phyloP scores from a whole-genome alignment of 2,113 vertebrate genomes.

The Oryzias celebensis region DNA sequence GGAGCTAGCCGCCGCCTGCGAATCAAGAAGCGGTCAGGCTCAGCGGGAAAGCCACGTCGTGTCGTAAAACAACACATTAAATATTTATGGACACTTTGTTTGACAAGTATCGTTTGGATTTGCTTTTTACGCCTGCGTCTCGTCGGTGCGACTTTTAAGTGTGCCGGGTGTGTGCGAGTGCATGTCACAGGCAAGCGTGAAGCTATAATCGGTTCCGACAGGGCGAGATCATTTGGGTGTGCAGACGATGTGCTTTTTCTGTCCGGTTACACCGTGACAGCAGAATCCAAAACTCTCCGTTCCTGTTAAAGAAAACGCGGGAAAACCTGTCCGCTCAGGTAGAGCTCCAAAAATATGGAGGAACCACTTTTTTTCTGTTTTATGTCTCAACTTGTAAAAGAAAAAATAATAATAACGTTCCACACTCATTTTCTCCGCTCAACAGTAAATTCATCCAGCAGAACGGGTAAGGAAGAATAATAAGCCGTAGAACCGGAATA shows the following conservation, averaged over 20 bases:
- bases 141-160: conserved; percentile 28
- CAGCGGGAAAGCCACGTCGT: conserved; percentile 15
- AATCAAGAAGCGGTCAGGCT: conserved; percentile 31
- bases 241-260: conserved; percentile 58
- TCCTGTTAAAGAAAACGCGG: conserved; percentile 48
- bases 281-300: conserved; percentile 44
- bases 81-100: conserved; percentile 9
- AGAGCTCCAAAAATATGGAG: conserved; percentile 15
- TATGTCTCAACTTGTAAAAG: conserved; percentile 29
- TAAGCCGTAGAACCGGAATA: conserved; percentile 42
- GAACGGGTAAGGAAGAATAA: conserved; percentile 34
- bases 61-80: conserved; percentile 22
- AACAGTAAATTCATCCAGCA: conserved; percentile 22
- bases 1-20: conserved; percentile 2
- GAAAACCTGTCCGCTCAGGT: conserved; percentile 40
- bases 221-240: conserved; percentile 54
- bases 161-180: conserved; percentile 18
- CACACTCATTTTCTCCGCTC: conserved; percentile 42
- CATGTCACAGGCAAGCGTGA: conserved; percentile 37
- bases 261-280: conserved; percentile 54
- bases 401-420: conserved; percentile 27
- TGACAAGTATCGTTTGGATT: conserved; percentile 11
- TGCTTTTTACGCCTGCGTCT: conserved; percentile 3
- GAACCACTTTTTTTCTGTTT: conserved; percentile 6
- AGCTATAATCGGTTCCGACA: conserved; percentile 55